A percentile compares a stretch with the other conserved stretches of the same genome.
Evolutionary conservation across 2,888 invertebrate genomes (phyloP).

Genomic region (Eupelmus urozonus): DNA sequence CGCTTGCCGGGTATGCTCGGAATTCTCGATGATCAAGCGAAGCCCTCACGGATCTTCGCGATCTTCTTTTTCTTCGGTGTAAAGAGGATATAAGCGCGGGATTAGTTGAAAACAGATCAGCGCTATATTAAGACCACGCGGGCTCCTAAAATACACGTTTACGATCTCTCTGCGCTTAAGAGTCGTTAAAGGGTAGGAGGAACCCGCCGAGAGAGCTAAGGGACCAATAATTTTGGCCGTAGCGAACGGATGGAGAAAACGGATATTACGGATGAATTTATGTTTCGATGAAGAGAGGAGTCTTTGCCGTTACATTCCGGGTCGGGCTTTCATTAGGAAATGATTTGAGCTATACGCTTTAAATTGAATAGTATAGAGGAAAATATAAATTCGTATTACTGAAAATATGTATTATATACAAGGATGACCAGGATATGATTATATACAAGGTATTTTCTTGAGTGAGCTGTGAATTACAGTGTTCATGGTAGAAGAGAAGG

Average conservation of each 20-base stretch:
- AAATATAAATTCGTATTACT: too few species aligned
- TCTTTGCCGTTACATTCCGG: too few species aligned
- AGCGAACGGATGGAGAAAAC: neutral
- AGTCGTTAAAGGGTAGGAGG: neutral
- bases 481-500: too few species aligned
- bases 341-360: too few species aligned
- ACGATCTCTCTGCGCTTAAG: neutral
- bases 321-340: too few species aligned
- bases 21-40: constrained; percentile 22
- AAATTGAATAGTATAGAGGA: too few species aligned
- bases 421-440: too few species aligned
- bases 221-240: constrained; percentile 11
- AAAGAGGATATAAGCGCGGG: constrained; percentile 14
- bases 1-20: constrained; percentile 1
- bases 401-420: too few species aligned
- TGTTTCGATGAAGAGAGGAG: neutral
- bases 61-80: neutral
- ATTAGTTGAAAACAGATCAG: constrained; percentile 15
- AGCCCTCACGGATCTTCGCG: neutral
- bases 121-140: constrained; percentile 6
- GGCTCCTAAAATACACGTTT: neutral
- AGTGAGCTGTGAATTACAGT: too few species aligned
- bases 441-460: too few species aligned
- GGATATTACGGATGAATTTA: neutral
- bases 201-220: neutral